Evolutionary conservation across 37 sponge, comb jelly and placozoan genomes (phyloP), one percentile per base, ranked within the genome.

Genomic region (Spongilla lacustris): DNA sequence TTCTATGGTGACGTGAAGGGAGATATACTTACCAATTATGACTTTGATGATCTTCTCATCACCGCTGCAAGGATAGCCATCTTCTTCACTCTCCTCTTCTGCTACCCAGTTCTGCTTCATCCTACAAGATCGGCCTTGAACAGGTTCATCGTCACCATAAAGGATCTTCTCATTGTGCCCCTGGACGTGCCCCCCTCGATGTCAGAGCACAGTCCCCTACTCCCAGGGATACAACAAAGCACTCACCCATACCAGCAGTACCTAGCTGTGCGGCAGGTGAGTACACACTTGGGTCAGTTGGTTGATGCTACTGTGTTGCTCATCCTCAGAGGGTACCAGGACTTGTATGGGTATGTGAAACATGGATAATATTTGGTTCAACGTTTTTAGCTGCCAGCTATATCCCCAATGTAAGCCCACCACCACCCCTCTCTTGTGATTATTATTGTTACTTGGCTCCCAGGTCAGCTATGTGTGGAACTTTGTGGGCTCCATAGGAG

Each of bases 391-490:
- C 84, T 17, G 92, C 95, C 31, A 88, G 87, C 66, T 92, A 83
- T 77, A 91, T 95, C 2, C 74, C 83, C 14, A 74, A 91, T 83
- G 95, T 93, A 69, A 86, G 90, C 75, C 28, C 74, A 73, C 25
- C 74, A 1, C 33, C 33, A 17, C 19, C 30, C 33, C 33, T 29
- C 33, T 19, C 74, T 29, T 17, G 25, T 70, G 27, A 26, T 73
- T 73, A 27, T 26, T 29, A 34, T 4, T 73, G 74, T 73, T 73
- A 4, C 25, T 26, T 73, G 21, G n/a, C 25, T 4, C 73, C 12
- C 67, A 93, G 93, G 93, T 95, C 23, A 81, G 85, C 9, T 29
- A 68, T 25, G 92, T 91, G 36, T 94, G 95, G 95, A 86, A 86
- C 82, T 94, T 91, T 78, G 87, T 94, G 13, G 92, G 92, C 22